phyloP scores from a whole-genome alignment of 1,140 invertebrate species.

The Leucophenga varia region DNA sequence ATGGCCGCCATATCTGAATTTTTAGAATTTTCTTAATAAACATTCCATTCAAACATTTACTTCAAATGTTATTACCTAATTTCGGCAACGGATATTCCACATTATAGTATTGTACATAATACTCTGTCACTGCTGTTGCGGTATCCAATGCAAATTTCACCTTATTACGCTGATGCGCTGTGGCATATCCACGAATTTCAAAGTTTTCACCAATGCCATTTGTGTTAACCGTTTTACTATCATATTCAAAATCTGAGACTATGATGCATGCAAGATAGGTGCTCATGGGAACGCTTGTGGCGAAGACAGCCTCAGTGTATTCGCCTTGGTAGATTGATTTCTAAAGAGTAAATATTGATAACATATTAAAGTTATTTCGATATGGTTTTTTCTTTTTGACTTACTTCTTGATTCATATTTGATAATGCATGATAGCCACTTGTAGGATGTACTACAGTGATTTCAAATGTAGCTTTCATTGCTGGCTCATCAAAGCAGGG shows the following conservation, averaged over 20 bases:
- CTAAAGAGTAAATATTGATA: slow-evolving; percentile 10
- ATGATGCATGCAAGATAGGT: slow-evolving; percentile 91
- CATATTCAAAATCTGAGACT: slow-evolving; percentile 79
- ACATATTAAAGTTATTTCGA: not conserved
- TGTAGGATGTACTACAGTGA: slow-evolving; percentile 72
- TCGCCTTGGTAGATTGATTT: slow-evolving; percentile 28
- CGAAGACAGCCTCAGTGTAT: slow-evolving; percentile 62
- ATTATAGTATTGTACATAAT: slow-evolving; percentile 83
- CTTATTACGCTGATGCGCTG: slow-evolving; percentile 72
- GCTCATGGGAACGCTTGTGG: slow-evolving; percentile 86
- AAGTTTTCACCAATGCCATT: slow-evolving; percentile 62
- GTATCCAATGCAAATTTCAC: slow-evolving; percentile 77
- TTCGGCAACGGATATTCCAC: slow-evolving; percentile 86
- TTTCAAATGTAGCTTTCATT: slow-evolving; percentile 84
- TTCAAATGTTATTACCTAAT: slow-evolving; percentile 64
- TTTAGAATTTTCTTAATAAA: too few relatives aligned
- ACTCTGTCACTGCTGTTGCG: slow-evolving; percentile 79
- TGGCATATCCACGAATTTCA: slow-evolving; percentile 72
- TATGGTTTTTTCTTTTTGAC: not conserved
- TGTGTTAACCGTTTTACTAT: slow-evolving; percentile 60
- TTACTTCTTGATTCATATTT: slow-evolving; percentile 68
- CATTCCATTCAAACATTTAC: not conserved
- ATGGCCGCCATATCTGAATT: slow-evolving; percentile 85
- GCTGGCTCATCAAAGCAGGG: slow-evolving; percentile 96
- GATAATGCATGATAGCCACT: slow-evolving; percentile 72